phyloP scores from a whole-genome alignment of 2,797 vertebrate genomes.

The Urosaurus nigricauda region DNA sequence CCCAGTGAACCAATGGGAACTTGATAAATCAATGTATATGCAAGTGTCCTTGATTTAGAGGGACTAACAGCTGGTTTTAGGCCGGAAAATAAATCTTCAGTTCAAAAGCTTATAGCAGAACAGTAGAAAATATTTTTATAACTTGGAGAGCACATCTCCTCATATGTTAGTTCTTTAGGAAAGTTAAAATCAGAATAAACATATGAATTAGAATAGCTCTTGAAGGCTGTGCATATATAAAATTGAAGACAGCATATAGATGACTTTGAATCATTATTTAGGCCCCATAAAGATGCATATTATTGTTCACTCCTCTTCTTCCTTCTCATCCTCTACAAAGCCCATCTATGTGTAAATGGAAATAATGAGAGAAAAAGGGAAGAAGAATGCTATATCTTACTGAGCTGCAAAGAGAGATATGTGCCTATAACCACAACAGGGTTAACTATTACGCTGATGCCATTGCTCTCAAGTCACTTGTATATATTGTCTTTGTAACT shows the following conservation, averaged over 20 bases:
- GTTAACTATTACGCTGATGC: background rate
- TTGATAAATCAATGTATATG: no score
- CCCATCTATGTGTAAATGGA: background rate
- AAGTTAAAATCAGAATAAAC: constrained; percentile 7
- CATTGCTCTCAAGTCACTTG: background rate
- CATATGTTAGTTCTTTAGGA: constrained; percentile 4
- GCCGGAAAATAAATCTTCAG: constrained; percentile 37
- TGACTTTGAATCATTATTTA: background rate
- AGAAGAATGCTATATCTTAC: background rate
- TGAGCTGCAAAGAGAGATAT: background rate
- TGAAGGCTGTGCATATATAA: background rate
- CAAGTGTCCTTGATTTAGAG: no score
- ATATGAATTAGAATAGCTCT: background rate
- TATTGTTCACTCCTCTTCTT: background rate
- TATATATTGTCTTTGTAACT: background rate
- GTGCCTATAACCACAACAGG: background rate
- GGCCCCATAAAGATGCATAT: background rate
- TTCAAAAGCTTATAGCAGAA: constrained; percentile 19
- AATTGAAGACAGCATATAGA: background rate
- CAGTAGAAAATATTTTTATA: background rate
- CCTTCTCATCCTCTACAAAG: background rate
- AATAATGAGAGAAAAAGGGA: background rate
- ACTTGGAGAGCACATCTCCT: background rate
- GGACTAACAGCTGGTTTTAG: constrained; percentile 2
- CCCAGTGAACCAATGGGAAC: no score